Conservation (phyloP, 2,888 invertebrate species). For the Cephus spinipes region DNA sequence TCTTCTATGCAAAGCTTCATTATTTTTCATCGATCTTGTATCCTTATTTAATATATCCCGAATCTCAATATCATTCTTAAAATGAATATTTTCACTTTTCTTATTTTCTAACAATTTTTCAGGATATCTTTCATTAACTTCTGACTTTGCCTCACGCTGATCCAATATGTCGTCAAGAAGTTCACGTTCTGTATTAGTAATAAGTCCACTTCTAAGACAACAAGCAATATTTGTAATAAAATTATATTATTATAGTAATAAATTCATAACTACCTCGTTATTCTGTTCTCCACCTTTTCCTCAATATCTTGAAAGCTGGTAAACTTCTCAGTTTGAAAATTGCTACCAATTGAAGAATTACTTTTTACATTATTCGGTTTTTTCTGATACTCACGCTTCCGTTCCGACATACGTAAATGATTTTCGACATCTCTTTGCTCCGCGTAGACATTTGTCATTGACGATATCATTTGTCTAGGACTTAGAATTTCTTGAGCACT, state of each 20-base stretch:
- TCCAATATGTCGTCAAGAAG: neutral
- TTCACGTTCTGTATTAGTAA: neutral
- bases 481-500: slow-evolving; percentile 32
- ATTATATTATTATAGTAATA: neutral
- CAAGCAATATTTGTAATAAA: neutral
- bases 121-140: neutral
- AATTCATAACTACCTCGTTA: slow-evolving; percentile 11
- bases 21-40: neutral
- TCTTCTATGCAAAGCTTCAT: neutral
- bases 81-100: neutral
- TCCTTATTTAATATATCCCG: no score
- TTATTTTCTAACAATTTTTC: neutral
- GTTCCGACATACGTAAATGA: neutral
- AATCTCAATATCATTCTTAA: no score
- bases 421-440: slow-evolving; percentile 21
- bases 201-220: neutral
- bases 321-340: neutral
- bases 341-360: neutral
- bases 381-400: neutral
- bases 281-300: slow-evolving; percentile 29
- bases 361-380: neutral
- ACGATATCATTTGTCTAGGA: slow-evolving; percentile 29
- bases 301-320: slow-evolving; percentile 28
- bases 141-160: neutral
- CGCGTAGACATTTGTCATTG: slow-evolving; percentile 30